These are phyloP conservation scores for Chouioia cunea DNA, from an alignment of 2,888 invertebrate species.

Conservation along the genomic window DNA sequence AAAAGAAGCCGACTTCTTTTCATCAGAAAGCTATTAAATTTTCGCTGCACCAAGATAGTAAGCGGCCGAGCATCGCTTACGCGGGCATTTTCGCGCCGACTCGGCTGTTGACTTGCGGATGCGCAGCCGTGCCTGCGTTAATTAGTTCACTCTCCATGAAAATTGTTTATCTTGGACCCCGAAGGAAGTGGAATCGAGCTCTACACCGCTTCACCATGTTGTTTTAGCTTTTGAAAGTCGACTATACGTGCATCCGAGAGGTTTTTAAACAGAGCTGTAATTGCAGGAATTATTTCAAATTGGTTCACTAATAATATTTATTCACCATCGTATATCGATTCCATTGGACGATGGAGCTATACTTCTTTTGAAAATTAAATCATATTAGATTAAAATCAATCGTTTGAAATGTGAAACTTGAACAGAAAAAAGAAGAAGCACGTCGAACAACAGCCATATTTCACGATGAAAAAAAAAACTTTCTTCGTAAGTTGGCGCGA, in stretches of 20 bases:
- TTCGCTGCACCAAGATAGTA: constrained; percentile 12
- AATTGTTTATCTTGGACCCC: constrained; percentile 62
- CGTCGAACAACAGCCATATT: constrained; percentile 12
- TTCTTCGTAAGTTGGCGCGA: too few relatives aligned
- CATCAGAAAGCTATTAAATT: constrained; percentile 43
- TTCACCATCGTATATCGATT: too few relatives aligned
- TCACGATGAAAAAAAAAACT: constrained; percentile 19
- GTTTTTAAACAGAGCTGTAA: too few relatives aligned
- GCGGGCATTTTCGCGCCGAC: constrained; percentile 29
- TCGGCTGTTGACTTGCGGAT: constrained; percentile 2
- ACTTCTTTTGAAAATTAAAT: too few relatives aligned
- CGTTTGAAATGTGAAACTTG: too few relatives aligned
- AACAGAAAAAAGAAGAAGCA: too few relatives aligned
- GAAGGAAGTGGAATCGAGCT: constrained; percentile 50
- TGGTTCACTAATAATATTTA: too few relatives aligned
- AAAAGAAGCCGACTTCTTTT: constrained; percentile 11
- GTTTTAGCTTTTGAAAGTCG: constrained; percentile 52
- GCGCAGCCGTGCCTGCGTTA: constrained; percentile 54
- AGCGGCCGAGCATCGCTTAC: constrained; percentile 18
- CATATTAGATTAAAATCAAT: too few relatives aligned
- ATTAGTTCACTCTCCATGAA: constrained; percentile 61
- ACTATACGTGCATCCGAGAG: too few relatives aligned
- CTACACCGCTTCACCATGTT: constrained; percentile 55
- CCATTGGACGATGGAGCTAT: too few relatives aligned
- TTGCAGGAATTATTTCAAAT: too few relatives aligned